Evolutionary conservation across 2,888 invertebrate species (phyloP), one percentile per base, ranked within the genome.

Genomic region (Latrodectus elegans): DNA sequence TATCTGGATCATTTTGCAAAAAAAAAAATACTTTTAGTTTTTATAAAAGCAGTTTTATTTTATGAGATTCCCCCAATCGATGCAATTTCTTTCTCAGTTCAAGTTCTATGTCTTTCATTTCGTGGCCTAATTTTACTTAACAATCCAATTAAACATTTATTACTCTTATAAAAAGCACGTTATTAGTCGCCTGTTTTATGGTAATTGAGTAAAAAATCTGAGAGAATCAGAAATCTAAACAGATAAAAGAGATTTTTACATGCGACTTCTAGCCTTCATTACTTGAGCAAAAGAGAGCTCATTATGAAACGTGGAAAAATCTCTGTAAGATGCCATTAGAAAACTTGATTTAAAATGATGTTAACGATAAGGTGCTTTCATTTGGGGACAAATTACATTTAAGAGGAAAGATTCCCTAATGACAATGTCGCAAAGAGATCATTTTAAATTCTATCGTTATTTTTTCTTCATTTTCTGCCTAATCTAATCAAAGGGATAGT

Each of bases 331-430:
- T 87, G 81, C 77, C 86, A 87, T 87, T 87, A 87, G 86, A 87
- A 87, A 87, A 87, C 86, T 87, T 87, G 86, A 87, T 87, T 87
- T 87, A 82, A 87, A 87, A 87, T 73, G 81, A 87, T 87, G 86
- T 81, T 86, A 87, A 72, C 71, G 86, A 87, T 87, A 87, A 87
- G 81, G 76, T 86, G 55, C 86, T 87, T 70, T 82, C 80, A 77
- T 87, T 77, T 72, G 22, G 38, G 77, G 76, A 77, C 86, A 81
- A 87, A 87, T 87, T 87, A 73, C 86, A 87, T 87, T 81, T 81
- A 71, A 65, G 81, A 76, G 72, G 67, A 65, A 76, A 81, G 81
- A 77, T 65, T 72, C 64, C 81, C 77, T 87, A 87, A 87, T 87
- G 81, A 87, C 80, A 81, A 71, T 73, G 77, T 68, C 76, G 70